phyloP scores from a whole-genome alignment of 2,888 invertebrate species.

The Antheraea assamensis region DNA sequence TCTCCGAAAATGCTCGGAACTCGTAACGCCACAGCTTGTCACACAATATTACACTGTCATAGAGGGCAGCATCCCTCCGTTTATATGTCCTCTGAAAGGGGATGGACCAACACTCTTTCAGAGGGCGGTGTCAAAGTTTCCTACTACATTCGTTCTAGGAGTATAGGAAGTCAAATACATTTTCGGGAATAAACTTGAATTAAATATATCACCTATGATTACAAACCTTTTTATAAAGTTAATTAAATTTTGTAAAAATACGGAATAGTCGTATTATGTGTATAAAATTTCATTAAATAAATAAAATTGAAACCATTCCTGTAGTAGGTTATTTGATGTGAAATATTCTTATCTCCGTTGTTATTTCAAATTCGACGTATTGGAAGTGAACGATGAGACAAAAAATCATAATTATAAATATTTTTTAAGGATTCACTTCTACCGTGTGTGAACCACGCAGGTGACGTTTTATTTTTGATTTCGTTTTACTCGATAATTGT shows the following conservation, averaged over 20 bases:
- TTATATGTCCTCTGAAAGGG: conserved; percentile 60
- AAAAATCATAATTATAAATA: too few species aligned
- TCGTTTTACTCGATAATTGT: too few species aligned
- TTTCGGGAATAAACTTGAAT: neutral
- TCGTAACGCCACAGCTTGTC: conserved; percentile 24
- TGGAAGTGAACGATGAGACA: too few species aligned
- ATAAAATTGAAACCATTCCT: neutral
- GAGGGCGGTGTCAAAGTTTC: conserved; percentile 55
- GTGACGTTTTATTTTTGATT: neutral
- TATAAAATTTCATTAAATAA: neutral
- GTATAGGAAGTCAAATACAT: neutral
- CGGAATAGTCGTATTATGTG: neutral
- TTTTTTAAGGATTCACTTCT: too few species aligned
- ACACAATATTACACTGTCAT: conserved; percentile 42
- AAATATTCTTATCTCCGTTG: too few species aligned
- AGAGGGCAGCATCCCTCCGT: conserved; percentile 65
- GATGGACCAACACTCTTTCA: conserved; percentile 55
- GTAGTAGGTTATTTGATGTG: neutral
- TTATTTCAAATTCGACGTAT: too few species aligned
- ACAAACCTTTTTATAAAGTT: neutral
- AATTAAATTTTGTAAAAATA: neutral
- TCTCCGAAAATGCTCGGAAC: neutral
- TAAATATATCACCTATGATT: neutral
- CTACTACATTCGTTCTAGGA: neutral
- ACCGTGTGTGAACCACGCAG: too few species aligned